Percentiles rank a stretch among this genome's conserved stretches.
phyloP scores from a whole-genome alignment of 2,888 invertebrate species.

The Cactoblastis cactorum region DNA sequence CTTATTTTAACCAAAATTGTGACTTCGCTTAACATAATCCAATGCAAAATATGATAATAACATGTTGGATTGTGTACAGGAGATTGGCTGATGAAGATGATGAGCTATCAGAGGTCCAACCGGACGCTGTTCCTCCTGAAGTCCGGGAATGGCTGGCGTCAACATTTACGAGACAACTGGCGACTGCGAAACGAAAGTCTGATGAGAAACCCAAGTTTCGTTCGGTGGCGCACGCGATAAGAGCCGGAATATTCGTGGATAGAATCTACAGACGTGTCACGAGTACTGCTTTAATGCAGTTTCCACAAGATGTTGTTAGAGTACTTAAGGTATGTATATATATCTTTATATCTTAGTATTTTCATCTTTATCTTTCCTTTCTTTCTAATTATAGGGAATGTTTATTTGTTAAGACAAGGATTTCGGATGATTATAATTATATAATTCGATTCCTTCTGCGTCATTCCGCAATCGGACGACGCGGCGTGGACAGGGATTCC shows the following conservation, averaged over 20 bases:
- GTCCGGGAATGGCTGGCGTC: conserved; percentile 98
- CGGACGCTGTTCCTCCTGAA: conserved; percentile 97
- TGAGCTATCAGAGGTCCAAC: conserved; percentile 96
- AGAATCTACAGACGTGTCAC: conserved; percentile 92
- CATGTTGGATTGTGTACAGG: conserved; percentile 68
- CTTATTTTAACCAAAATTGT: background rate
- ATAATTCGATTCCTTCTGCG: no score
- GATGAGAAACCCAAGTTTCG: conserved; percentile 94
- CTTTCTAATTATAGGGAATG: no score
- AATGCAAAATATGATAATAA: conserved; percentile 15
- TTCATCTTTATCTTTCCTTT: no score
- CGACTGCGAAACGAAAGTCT: conserved; percentile 85
- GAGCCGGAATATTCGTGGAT: conserved; percentile 98
- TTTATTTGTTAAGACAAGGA: no score
- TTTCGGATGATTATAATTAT: no score
- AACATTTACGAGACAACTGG: conserved; percentile 95
- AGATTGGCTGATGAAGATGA: conserved; percentile 94
- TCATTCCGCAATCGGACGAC: no score
- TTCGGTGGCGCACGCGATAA: conserved; percentile 96
- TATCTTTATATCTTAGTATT: no score
- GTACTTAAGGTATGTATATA: conserved; percentile 87
- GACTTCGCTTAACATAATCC: background rate
- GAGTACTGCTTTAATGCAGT: conserved; percentile 89
- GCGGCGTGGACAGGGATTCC: no score
- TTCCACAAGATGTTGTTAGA: conserved; percentile 91